Percentiles rank a stretch among this genome's conserved stretches.
Evolutionary conservation across 2,113 vertebrate species (phyloP).

Genomic region (Menidia beryllina): DNA sequence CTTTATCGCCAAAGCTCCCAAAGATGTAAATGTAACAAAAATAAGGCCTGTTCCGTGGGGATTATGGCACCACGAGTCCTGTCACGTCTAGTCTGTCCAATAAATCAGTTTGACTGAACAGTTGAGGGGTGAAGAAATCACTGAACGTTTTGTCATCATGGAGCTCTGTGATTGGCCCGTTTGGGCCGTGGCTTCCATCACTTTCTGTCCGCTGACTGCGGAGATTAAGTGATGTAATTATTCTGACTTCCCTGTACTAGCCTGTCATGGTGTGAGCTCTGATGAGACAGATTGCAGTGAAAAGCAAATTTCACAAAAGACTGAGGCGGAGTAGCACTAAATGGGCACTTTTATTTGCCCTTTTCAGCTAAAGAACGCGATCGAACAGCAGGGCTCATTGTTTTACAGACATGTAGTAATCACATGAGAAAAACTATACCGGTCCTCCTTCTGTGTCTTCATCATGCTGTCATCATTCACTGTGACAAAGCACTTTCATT

Average conservation of each 20-base stretch:
- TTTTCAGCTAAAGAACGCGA: background rate
- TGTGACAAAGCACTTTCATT: slow-evolving; percentile 38
- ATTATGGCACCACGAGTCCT: background rate
- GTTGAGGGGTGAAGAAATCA: slow-evolving; percentile 2
- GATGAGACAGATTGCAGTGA: slow-evolving; percentile 45
- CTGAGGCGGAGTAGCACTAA: slow-evolving; percentile 7
- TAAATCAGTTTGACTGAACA: slow-evolving; percentile 25
- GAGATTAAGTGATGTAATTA: slow-evolving; percentile 66
- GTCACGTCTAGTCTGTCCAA: background rate
- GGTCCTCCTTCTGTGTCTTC: slow-evolving; percentile 21
- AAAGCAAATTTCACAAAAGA: slow-evolving; percentile 19
- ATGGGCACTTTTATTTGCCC: background rate
- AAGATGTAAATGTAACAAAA: background rate
- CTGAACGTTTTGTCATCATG: slow-evolving; percentile 8
- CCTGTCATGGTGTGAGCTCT: slow-evolving; percentile 43
- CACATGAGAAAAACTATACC: background rate
- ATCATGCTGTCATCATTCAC: slow-evolving; percentile 21
- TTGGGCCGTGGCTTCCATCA: slow-evolving; percentile 52
- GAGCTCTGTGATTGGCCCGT: slow-evolving; percentile 51
- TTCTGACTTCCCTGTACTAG: slow-evolving; percentile 56
- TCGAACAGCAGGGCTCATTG: background rate
- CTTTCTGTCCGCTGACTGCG: slow-evolving; percentile 55
- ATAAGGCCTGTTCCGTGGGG: background rate
- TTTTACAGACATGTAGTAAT: background rate
- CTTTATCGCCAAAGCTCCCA: background rate